phyloP scores from a whole-genome alignment of 2,113 vertebrate species.

The Martes martes region DNA sequence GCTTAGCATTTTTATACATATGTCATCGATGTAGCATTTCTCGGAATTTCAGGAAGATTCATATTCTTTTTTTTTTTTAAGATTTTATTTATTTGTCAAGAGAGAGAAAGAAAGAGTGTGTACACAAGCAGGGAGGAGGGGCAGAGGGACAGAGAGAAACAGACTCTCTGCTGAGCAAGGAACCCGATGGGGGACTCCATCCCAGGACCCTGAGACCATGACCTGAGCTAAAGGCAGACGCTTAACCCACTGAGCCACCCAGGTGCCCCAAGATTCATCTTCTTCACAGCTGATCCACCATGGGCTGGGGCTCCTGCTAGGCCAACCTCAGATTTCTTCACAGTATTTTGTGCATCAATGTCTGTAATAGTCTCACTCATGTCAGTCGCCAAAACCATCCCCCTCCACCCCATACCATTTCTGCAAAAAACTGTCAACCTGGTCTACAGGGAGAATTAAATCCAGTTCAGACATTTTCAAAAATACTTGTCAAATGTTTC shows the following conservation, averaged over 20 bases:
- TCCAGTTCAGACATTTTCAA: neutral
- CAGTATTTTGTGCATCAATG: neutral
- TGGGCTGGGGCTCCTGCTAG: neutral
- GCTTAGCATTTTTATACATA: slow-evolving; percentile 99
- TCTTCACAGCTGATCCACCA: slow-evolving; percentile 95
- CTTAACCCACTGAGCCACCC: too few relatives aligned
- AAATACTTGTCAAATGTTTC: neutral
- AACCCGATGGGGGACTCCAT: accelerated
- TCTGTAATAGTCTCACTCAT: neutral
- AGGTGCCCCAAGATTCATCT: slow-evolving; percentile 89
- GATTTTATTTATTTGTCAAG: neutral
- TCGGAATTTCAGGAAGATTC: slow-evolving; percentile 97
- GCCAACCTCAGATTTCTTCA: neutral
- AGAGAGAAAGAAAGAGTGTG: too few relatives aligned
- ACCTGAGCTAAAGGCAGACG: too few relatives aligned
- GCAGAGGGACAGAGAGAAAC: neutral
- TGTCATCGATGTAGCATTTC: slow-evolving; percentile 95
- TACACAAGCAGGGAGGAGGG: too few relatives aligned
- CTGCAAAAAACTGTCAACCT: neutral
- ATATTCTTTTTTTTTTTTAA: slow-evolving; percentile 90
- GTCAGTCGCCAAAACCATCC: neutral
- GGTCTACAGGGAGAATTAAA: neutral
- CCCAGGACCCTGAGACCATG: too few relatives aligned
- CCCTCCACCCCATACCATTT: neutral
- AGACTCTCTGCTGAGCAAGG: too few relatives aligned